Evolutionary conservation across 2,888 invertebrate species (phyloP).

Genomic region (Dexiosoma caninum): DNA sequence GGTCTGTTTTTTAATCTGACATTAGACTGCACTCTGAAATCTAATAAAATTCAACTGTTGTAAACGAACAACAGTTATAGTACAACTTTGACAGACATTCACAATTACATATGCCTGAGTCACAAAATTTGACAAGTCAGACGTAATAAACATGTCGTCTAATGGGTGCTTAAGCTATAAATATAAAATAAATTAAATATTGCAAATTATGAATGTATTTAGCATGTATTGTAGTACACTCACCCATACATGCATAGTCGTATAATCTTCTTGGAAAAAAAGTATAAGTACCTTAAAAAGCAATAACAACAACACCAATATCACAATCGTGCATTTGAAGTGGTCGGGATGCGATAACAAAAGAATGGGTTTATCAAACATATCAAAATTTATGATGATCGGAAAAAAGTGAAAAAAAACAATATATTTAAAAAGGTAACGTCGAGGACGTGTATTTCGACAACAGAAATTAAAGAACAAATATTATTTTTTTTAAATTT

Average conservation of each 20-base stretch:
- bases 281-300: constrained; percentile 8
- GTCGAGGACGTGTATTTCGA: not conserved
- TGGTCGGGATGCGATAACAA: constrained; percentile 54
- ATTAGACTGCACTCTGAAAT: too few species aligned
- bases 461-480: not conserved
- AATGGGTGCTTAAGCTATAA: constrained; percentile 33
- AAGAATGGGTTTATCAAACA: constrained; percentile 42
- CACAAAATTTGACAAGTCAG: too few species aligned
- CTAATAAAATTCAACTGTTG: too few species aligned
- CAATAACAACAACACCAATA: constrained; percentile 13
- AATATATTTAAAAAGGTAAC: not conserved
- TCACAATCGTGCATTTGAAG: constrained; percentile 45
- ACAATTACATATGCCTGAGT: too few species aligned
- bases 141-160: not conserved
- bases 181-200: not conserved
- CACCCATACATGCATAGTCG: not conserved
- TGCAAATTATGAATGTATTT: constrained; percentile 21
- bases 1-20: too few species aligned
- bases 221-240: not conserved
- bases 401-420: constrained; percentile 3
- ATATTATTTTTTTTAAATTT: not conserved
- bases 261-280: not conserved
- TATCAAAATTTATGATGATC: constrained; percentile 49
- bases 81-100: too few species aligned
- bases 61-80: too few species aligned